Percentiles rank a stretch among this genome's conserved stretches.
Conservation (phyloP, 2,888 invertebrate genomes). For the Mantis religiosa region DNA sequence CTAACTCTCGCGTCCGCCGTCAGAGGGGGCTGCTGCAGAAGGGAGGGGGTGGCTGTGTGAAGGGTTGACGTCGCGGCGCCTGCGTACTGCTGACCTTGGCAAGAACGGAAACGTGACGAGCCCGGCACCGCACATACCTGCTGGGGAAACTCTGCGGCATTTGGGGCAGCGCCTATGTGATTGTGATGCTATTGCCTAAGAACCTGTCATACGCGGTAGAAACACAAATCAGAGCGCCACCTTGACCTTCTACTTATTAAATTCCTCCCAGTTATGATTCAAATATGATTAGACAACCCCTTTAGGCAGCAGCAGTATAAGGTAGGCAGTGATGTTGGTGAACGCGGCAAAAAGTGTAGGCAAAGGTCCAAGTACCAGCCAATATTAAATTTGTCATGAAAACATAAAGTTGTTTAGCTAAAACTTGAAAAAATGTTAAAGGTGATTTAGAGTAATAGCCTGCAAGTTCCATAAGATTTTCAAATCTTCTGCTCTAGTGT, state of each 20-base stretch:
- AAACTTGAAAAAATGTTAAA: too few species aligned
- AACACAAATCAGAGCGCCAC: not conserved
- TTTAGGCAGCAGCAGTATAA: too few species aligned
- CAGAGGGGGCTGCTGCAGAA: not conserved
- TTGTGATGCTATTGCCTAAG: not conserved
- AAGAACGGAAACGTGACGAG: not conserved
- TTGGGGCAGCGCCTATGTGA: not conserved
- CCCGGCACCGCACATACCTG: not conserved
- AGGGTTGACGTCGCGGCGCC: not conserved
- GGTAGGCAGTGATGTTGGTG: too few species aligned
- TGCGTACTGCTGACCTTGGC: not conserved
- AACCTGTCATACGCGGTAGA: not conserved
- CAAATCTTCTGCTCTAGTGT: too few species aligned
- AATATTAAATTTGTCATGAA: too few species aligned
- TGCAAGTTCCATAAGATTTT: too few species aligned
- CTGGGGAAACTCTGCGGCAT: not conserved
- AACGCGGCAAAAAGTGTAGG: too few species aligned
- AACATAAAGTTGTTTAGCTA: too few species aligned
- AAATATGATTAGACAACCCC: too few species aligned
- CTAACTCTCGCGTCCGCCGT: constrained; percentile 1
- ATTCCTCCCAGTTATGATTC: too few species aligned
- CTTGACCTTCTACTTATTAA: not conserved
- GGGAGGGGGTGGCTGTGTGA: not conserved
- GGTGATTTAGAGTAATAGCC: too few species aligned
- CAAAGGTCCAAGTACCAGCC: too few species aligned